phyloP scores from a whole-genome alignment of 2,113 vertebrate species.

The Mellivora capensis region DNA sequence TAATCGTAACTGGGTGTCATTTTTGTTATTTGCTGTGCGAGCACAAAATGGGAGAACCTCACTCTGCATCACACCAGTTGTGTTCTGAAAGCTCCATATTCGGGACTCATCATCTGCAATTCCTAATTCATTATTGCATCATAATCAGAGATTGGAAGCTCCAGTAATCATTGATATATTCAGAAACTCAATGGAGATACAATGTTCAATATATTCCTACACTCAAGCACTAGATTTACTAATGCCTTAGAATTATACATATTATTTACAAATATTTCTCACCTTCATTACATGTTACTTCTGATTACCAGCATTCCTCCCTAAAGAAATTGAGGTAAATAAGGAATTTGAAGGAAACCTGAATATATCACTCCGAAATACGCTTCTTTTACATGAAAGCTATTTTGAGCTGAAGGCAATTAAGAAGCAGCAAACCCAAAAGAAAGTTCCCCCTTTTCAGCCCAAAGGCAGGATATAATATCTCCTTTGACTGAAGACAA shows the following conservation, averaged over 20 bases:
- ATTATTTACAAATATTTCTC: not conserved
- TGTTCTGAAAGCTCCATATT: not conserved
- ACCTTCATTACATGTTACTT: not conserved
- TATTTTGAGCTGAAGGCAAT: not conserved
- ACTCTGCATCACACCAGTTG: rapidly evolving
- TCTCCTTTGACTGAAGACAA: not conserved
- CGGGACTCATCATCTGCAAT: not conserved
- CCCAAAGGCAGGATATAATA: not conserved
- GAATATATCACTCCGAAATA: not conserved
- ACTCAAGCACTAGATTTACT: not conserved
- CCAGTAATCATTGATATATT: not conserved
- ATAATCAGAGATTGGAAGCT: not conserved
- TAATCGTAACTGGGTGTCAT: not conserved
- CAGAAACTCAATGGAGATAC: not conserved
- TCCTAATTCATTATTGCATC: not conserved
- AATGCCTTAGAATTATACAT: not conserved
- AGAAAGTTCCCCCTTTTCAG: not conserved
- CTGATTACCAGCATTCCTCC: not conserved
- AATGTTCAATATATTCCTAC: not conserved
- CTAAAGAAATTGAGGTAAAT: not conserved
- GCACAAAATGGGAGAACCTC: not conserved
- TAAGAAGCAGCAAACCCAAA: not conserved
- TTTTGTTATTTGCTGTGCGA: not conserved
- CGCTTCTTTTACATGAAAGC: not conserved
- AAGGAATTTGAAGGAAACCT: not conserved